phyloP scores from a whole-genome alignment of 2,797 vertebrate species.

The Clarias laeviceps region DNA sequence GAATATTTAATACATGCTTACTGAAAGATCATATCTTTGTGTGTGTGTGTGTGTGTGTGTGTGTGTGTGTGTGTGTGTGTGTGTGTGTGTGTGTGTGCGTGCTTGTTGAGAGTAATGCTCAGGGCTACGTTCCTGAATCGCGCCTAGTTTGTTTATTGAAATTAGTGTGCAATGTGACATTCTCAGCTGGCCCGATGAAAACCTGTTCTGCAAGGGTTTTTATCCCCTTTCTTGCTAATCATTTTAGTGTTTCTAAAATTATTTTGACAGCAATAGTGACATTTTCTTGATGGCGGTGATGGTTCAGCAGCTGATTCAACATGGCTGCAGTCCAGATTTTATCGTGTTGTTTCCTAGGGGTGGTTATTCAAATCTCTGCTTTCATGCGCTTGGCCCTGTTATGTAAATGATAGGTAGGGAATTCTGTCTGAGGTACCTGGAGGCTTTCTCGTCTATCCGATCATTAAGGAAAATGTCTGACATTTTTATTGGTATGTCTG shows the following conservation, averaged over 20 bases:
- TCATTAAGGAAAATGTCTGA: not conserved
- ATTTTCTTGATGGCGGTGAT: not conserved
- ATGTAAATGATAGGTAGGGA: constrained; percentile 30
- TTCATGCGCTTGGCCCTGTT: constrained; percentile 13
- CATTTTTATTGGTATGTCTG: not conserved
- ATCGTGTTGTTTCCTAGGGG: constrained; percentile 5
- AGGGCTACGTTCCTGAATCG: constrained; percentile 28
- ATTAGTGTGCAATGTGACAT: constrained; percentile 32
- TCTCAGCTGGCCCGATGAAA: constrained; percentile 32
- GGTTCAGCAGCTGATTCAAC: constrained; percentile 14
- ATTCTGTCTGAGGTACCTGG: not conserved
- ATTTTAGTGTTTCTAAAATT: not conserved
- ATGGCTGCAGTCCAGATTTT: constrained; percentile 22
- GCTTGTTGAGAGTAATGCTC: constrained; percentile 21
- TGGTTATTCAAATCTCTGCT: constrained; percentile 39
- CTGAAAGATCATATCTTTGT: constrained; percentile 22
- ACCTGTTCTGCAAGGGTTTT: constrained; percentile 4
- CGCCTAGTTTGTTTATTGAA: constrained; percentile 65
- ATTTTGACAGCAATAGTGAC: not conserved
- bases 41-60: no score
- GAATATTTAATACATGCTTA: constrained; percentile 41
- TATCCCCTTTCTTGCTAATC: not conserved
- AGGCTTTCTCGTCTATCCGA: not conserved
- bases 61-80: no score
- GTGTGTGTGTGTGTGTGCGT: not conserved